Base-by-base conservation (phyloP, 1,140 invertebrate species). In the Portunus trituberculatus region DNA sequence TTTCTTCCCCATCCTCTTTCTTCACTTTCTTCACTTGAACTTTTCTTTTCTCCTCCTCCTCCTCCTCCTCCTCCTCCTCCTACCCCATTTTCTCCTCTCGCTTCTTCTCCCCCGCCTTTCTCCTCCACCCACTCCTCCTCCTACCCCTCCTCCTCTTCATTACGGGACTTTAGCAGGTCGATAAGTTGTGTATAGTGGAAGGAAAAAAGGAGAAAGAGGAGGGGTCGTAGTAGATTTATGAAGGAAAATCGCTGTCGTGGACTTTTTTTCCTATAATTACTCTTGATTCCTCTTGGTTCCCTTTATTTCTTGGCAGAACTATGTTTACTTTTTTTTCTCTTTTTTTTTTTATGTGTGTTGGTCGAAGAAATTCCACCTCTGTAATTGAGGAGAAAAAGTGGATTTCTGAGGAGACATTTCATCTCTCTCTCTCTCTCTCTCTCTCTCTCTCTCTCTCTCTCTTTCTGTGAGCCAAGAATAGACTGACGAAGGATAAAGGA, bases 141-240 rank as follows among this genome's bases (percentile, higher is more conserved):
- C 20, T 20, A 4, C 20, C 59, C 59, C 59, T 76, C 20, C 67
- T n/a, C 20, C 67, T n/a, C 67, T 76, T 76, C 67, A 76, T 76
- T 76, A 76, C 67, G 20, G 67, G 67, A 76, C 67, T 76, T 76
- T 76, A 76, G 12, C 67, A n/a, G 67, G 67, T 76, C 67, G 67
- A 76, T 76, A 76, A 76, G 67, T 76, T 76, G 67, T 76, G 67
- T 76, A 20, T 76, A 76, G 67, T 25, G 67, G 67, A 8, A n/a
- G 67, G 67, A 76, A 76, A 59, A 76, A 76, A 76, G 67, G 67
- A 76, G 67, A 7, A n/a, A n/a, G 67, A 76, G 67, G 67, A 76
- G 67, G 52, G n/a, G 67, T n/a, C 20, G 67, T 76, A 2, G 67
- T 25, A 25, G 67, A 76, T 76, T 76, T 76, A 76, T 76, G 67